phyloP scores from a whole-genome alignment of 2,113 vertebrate species.

The Caranx ignobilis region DNA sequence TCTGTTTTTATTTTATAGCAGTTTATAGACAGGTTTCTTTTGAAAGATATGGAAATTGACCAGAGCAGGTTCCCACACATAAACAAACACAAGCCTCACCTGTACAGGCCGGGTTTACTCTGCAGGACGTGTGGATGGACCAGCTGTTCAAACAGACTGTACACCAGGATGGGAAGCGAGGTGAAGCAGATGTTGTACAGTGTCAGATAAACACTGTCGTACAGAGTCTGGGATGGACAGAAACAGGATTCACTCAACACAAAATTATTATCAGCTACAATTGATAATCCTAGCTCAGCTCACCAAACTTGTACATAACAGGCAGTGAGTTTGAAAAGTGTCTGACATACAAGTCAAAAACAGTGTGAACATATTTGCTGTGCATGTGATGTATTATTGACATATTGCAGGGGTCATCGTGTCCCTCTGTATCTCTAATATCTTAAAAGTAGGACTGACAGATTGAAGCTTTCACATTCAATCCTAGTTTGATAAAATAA shows the following conservation, averaged over 20 bases:
- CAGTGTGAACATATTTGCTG: not conserved
- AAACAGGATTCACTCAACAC: slow-evolving; percentile 33
- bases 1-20: not conserved
- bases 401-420: not conserved
- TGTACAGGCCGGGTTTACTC: slow-evolving; percentile 94
- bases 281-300: not conserved
- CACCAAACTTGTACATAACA: not conserved
- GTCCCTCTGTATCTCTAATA: not conserved
- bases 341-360: not conserved
- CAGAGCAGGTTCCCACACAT: not conserved
- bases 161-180: slow-evolving; percentile 97
- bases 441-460: not conserved
- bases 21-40: not conserved
- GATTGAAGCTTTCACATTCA: not conserved
- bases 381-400: not conserved
- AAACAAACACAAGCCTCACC: slow-evolving; percentile 78
- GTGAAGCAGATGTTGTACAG: slow-evolving; percentile 99
- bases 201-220: slow-evolving; percentile 99
- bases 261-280: slow-evolving; percentile 10
- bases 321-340: no score
- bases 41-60: not conserved
- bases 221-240: slow-evolving; percentile 91
- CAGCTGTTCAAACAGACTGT: slow-evolving; percentile 98
- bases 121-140: slow-evolving; percentile 94
- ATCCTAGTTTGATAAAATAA: not conserved